These are phyloP conservation scores for Connochaetes taurinus DNA, from an alignment of 2,113 vertebrate species.

Conservation along the genomic window DNA sequence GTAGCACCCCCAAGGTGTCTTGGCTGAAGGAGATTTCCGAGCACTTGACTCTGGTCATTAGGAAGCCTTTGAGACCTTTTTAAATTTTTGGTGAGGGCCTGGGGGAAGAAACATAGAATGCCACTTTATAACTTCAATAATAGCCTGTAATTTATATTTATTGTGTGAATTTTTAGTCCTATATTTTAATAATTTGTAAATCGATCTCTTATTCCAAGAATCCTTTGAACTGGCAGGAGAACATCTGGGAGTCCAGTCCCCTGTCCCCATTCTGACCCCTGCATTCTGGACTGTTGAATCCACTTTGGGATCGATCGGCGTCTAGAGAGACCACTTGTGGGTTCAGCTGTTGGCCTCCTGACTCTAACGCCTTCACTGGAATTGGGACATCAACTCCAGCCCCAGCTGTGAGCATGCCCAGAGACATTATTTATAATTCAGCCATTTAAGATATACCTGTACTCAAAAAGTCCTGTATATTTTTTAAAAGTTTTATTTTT, in stretches of 20 bases:
- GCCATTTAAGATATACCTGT: conserved; percentile 60
- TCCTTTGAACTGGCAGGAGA: conserved; percentile 52
- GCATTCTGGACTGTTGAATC: conserved; percentile 50
- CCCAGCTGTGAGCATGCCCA: conserved; percentile 55
- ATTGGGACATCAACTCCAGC: conserved; percentile 50
- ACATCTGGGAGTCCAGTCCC: conserved; percentile 20
- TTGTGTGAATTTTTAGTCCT: conserved; percentile 72
- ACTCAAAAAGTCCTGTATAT: conserved; percentile 67
- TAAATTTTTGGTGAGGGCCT: conserved; percentile 44
- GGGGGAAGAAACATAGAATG: conserved; percentile 51
- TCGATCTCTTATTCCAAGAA: conserved; percentile 60
- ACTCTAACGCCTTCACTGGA: conserved; percentile 53
- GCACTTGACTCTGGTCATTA: conserved; percentile 45
- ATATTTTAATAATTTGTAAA: conserved; percentile 74
- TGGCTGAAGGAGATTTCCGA: conserved; percentile 16
- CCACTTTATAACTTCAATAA: conserved; percentile 74
- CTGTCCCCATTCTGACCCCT: conserved; percentile 12
- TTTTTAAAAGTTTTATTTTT: conserved; percentile 76
- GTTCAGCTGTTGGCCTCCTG: conserved; percentile 53
- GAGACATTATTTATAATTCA: conserved; percentile 43
- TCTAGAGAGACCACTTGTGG: conserved; percentile 5
- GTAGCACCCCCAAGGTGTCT: conserved; percentile 10
- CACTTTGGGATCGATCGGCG: conserved; percentile 52
- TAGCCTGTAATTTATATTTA: conserved; percentile 74
- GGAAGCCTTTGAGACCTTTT: conserved; percentile 48